Evolutionary conservation across 1,140 invertebrate species (phyloP).

Genomic region (Aethina tumida): DNA sequence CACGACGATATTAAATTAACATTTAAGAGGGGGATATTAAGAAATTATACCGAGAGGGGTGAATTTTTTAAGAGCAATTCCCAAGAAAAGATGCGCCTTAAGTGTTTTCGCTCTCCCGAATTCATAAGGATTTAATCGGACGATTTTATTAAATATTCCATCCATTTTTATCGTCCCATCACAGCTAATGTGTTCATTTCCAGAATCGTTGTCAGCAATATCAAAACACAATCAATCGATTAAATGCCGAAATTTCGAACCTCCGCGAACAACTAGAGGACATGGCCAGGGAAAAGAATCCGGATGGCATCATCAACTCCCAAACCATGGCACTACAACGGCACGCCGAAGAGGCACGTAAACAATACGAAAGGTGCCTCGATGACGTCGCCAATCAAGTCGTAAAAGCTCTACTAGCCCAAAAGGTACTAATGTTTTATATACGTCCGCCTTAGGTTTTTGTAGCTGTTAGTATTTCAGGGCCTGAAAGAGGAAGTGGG

Average conservation of each 20-base stretch:
- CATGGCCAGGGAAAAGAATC: slow-evolving; percentile 45
- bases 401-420: slow-evolving; percentile 67
- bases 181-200: slow-evolving; percentile 28
- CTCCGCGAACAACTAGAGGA: slow-evolving; percentile 53
- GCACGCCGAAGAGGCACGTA: slow-evolving; percentile 54
- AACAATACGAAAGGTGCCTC: slow-evolving; percentile 63
- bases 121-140: no score
- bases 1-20: no score
- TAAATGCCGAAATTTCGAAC: slow-evolving; percentile 66
- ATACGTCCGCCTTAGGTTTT: no score
- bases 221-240: slow-evolving; percentile 55
- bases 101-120: no score
- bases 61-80: no score
- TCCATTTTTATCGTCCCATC: slow-evolving; percentile 3
- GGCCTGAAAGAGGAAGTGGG: slow-evolving; percentile 57
- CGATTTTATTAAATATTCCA: no score
- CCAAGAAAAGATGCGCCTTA: no score
- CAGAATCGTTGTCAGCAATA: slow-evolving; percentile 65
- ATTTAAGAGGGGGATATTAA: no score
- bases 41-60: no score
- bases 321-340: slow-evolving; percentile 34
- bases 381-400: slow-evolving; percentile 73
- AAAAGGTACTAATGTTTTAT: slow-evolving; percentile 72
- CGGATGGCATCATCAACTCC: slow-evolving; percentile 44
- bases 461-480: slow-evolving; percentile 33